Evolutionary conservation across 2,888 invertebrate species (phyloP).

Genomic region (Heliconius ismenius): DNA sequence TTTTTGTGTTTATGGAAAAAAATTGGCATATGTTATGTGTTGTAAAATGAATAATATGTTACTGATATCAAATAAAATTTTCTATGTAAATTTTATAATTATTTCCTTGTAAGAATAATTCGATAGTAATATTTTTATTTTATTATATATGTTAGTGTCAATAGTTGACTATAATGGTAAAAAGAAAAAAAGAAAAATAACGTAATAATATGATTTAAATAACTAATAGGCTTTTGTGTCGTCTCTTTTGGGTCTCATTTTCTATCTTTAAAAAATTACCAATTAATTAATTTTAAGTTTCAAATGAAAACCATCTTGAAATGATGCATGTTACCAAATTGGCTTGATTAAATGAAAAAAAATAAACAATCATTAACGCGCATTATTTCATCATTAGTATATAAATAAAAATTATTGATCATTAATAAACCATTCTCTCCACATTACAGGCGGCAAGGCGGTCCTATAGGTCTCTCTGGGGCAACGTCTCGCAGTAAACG

Average conservation of each 20-base stretch:
- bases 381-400: not conserved
- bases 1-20: too few relatives aligned
- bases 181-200: not conserved
- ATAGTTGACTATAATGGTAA: not conserved
- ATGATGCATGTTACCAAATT: slow-evolving; percentile 6
- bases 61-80: too few relatives aligned
- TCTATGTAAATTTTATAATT: too few relatives aligned
- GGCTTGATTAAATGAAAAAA: not conserved
- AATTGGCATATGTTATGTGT: too few relatives aligned
- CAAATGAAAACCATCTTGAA: not conserved
- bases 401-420: not conserved
- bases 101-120: too few relatives aligned
- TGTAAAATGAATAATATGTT: too few relatives aligned
- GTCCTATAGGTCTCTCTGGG: slow-evolving; percentile 82
- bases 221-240: slow-evolving; percentile 9
- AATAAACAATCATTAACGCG: not conserved
- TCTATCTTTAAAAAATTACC: not conserved
- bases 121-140: not conserved
- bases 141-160: not conserved
- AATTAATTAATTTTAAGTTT: not conserved
- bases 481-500: slow-evolving; percentile 86
- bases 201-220: slow-evolving; percentile 15
- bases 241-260: slow-evolving; percentile 10
- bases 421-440: not conserved
- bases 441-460: slow-evolving; percentile 73